These are phyloP conservation scores for Protodeltote pygarga DNA, from an alignment of 2,888 invertebrate genomes.

Conservation along the genomic window DNA sequence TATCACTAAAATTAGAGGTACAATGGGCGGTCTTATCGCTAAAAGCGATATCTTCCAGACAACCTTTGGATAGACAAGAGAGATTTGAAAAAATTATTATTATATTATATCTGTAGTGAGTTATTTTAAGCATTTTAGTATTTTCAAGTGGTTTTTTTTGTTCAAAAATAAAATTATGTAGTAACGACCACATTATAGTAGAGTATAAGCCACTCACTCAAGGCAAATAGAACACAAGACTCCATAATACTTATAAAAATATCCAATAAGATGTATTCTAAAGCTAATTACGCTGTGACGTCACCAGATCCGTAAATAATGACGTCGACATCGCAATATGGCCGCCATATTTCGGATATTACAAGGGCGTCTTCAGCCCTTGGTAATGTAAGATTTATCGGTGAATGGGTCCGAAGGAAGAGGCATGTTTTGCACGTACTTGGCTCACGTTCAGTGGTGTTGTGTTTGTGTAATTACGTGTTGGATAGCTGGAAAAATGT, in stretches of 20 bases:
- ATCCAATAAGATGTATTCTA: constrained; percentile 56
- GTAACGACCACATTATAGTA: no score
- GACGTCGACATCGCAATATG: constrained; percentile 61
- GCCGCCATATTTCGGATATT: constrained; percentile 55
- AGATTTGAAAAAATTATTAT: no score
- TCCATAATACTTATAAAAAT: constrained; percentile 23
- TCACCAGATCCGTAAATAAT: constrained; percentile 61
- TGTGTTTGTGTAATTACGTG: constrained; percentile 7
- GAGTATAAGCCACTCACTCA: no score
- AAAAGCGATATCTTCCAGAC: no score
- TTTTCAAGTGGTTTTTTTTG: no score
- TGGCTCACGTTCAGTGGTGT: no score
- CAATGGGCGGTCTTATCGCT: no score
- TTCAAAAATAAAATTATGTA: no score
- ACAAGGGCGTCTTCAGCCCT: constrained; percentile 42
- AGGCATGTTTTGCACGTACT: constrained; percentile 2
- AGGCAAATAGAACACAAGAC: not conserved
- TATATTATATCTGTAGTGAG: no score
- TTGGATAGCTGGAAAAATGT: not conserved
- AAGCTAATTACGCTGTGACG: constrained; percentile 62
- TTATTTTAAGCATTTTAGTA: no score
- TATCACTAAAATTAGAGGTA: no score
- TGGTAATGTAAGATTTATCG: constrained; percentile 35
- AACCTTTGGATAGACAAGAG: no score
- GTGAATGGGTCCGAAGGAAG: not conserved